Evolutionary conservation across 2,888 invertebrate genomes (phyloP).

Genomic region (Luffia ferchaultella): DNA sequence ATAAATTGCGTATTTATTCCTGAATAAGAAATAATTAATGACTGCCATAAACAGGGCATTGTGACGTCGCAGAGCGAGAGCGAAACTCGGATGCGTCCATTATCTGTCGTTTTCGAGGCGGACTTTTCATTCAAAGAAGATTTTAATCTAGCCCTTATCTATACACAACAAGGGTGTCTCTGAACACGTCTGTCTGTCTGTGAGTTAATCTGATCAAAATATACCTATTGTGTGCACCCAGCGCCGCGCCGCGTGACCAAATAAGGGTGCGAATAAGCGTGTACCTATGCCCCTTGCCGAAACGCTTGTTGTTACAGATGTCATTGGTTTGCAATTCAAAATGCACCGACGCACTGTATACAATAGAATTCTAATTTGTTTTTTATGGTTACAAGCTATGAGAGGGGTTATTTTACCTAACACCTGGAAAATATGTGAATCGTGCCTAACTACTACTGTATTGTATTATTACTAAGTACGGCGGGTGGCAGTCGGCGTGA

Average conservation of each 20-base stretch:
- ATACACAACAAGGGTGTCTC: slow-evolving; percentile 17
- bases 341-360: neutral
- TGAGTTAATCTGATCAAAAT: slow-evolving; percentile 27
- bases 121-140: slow-evolving; percentile 2
- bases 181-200: slow-evolving; percentile 20
- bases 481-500: too few relatives aligned
- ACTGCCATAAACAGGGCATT: neutral
- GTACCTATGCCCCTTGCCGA: neutral
- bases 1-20: neutral
- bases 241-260: slow-evolving; percentile 15
- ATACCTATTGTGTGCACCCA: slow-evolving; percentile 17
- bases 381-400: too few relatives aligned
- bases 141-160: slow-evolving; percentile 9
- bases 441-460: too few relatives aligned
- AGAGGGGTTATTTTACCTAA: too few relatives aligned
- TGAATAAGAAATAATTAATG: neutral
- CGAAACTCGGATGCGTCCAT: neutral
- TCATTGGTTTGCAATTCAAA: neutral
- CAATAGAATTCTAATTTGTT: neutral
- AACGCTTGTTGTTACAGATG: neutral
- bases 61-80: neutral
- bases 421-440: too few relatives aligned
- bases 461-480: too few relatives aligned
- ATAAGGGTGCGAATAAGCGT: slow-evolving; percentile 16
- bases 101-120: neutral